Base-by-base conservation (phyloP, 2,797 vertebrate genomes). In the Dallia pectoralis region DNA sequence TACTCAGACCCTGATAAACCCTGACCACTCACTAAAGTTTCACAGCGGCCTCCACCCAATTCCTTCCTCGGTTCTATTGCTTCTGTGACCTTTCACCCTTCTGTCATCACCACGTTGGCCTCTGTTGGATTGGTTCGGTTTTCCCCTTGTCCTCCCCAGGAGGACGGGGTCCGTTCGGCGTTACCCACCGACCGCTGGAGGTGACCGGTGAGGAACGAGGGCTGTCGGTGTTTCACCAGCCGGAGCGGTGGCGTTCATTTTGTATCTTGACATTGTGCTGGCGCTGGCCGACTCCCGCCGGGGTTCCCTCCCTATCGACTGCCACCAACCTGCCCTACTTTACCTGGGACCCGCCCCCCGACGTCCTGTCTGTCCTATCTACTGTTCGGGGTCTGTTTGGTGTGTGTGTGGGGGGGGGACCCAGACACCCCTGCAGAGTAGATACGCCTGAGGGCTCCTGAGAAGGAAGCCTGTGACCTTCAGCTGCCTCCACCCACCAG, bases 201-300 rank as follows among this genome's bases (percentile, higher is more conserved):
- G 88, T 87, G 89, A 91, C 83, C 78, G 79, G 77, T 84, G 82
- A 82, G 49, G 83, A 87, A 89, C 83, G 84, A 87, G 84, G 87
- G 85, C 83, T 83, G 81, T 87, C 85, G 84, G 82, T 83, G 81
- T 87, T 85, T 80, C 75, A 71, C 85, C 80, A 82, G 82, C 84
- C 56, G 69, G 68, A 78, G 82, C 74, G 77, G 80, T 75, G 74
- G 75, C 75, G 81, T 88, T 80, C 85, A 89, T 91, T 88, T 90
- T 89, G 89, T 84, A 90, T 91, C 84, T 67, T 73, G 83, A 85
- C 83, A 77, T 78, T 16, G 8, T 9, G 32, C 65, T 11, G 40
- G 40, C 16, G n/a, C n/a, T 15, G n/a, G n/a, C 66, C 32, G 67
- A 16, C 25, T 51, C 67, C 44, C 12, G 6, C 47, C 44, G 11